These are phyloP conservation scores for Lineus longissimus DNA, from an alignment of 1,140 invertebrate species.

Conservation along the genomic window DNA sequence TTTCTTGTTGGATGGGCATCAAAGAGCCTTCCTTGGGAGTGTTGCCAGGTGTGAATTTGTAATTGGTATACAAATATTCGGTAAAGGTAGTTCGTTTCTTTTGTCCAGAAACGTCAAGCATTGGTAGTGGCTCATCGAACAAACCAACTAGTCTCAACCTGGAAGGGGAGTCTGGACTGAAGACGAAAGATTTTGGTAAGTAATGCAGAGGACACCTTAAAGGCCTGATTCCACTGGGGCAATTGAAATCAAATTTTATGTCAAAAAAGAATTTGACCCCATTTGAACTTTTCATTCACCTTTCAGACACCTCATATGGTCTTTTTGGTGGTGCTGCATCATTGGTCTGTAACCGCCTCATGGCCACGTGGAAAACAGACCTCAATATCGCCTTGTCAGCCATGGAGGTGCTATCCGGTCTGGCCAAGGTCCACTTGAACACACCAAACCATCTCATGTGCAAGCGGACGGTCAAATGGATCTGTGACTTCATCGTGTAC, in stretches of 20 bases:
- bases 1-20: no score
- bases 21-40: no score
- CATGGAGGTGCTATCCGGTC: constrained; percentile 81
- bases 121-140: no score
- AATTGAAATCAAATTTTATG: no score
- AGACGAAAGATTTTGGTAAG: constrained; percentile 4
- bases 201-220: neutral
- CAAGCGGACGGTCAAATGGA: constrained; percentile 88
- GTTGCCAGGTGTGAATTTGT: no score
- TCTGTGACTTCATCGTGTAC: constrained; percentile 94
- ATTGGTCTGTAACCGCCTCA: constrained; percentile 87
- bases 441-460: constrained; percentile 48
- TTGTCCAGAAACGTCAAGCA: no score
- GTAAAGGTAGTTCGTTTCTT: no score
- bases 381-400: constrained; percentile 92
- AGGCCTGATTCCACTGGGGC: neutral
- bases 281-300: neutral
- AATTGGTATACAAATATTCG: no score
- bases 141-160: neutral
- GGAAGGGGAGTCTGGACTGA: neutral
- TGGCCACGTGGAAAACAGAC: constrained; percentile 93
- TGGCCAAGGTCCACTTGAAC: constrained; percentile 63
- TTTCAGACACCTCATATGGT: constrained; percentile 73
- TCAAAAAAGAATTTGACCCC: no score
- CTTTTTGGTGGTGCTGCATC: constrained; percentile 87